Evolutionary conservation across 2,888 invertebrate species (phyloP).

Genomic region (Sylvicola fuscatus): DNA sequence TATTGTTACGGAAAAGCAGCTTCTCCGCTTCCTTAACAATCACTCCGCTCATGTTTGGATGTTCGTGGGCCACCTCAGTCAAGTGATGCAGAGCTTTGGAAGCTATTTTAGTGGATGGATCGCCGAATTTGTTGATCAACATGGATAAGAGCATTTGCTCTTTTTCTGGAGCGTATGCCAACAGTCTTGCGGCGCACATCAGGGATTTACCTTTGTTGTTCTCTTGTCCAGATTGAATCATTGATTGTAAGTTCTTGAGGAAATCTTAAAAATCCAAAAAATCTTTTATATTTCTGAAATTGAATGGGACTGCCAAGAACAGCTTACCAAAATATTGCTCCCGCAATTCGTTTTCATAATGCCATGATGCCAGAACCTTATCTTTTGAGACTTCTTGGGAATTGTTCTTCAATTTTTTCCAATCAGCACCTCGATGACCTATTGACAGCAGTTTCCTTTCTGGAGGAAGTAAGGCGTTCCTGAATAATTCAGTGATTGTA

Average conservation of each 20-base stretch:
- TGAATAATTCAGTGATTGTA: conserved; percentile 20
- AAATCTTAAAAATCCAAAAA: conserved; percentile 14
- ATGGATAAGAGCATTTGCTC: conserved; percentile 41
- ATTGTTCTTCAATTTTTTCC: conserved; percentile 19
- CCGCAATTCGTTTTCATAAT: conserved; percentile 76
- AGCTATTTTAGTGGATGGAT: conserved; percentile 62
- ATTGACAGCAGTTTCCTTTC: conserved; percentile 20
- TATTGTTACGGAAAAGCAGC: conserved; percentile 71
- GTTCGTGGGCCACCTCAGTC: conserved; percentile 57
- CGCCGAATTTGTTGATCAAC: conserved; percentile 89
- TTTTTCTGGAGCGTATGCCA: conserved; percentile 21
- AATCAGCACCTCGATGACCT: conserved; percentile 20
- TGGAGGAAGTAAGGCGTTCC: conserved; percentile 20
- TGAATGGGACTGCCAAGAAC: not conserved
- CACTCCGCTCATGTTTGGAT: conserved; percentile 81
- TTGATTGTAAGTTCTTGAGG: conserved; percentile 21
- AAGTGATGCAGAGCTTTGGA: conserved; percentile 75
- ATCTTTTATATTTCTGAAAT: not conserved
- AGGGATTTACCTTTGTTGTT: conserved; percentile 19
- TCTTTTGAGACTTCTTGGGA: conserved; percentile 34
- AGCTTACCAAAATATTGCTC: conserved; percentile 42
- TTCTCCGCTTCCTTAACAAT: conserved; percentile 78
- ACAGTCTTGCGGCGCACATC: conserved; percentile 16
- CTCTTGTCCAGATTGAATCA: conserved; percentile 22
- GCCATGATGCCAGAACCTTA: conserved; percentile 56